Percentiles rank a stretch among this genome's conserved stretches.
Evolutionary conservation across 2,797 vertebrate genomes (phyloP).

Genomic region (Sebastes nivosus): DNA sequence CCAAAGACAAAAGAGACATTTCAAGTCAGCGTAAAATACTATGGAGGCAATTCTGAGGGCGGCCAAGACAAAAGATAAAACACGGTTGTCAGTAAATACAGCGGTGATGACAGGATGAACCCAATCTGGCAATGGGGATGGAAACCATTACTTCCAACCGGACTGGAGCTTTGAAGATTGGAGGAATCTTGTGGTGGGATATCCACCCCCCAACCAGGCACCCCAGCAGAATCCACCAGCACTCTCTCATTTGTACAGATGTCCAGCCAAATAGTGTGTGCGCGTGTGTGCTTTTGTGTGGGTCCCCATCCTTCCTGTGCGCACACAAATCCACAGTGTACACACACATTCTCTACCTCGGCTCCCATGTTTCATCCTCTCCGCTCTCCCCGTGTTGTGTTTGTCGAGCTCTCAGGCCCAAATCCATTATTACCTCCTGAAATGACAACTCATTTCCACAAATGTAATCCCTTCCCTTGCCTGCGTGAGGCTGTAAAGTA

Average conservation of each 20-base stretch:
- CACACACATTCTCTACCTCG: constrained; percentile 55
- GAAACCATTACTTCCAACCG: constrained; percentile 81
- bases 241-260: constrained; percentile 67
- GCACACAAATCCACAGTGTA: constrained; percentile 54
- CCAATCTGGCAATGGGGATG: constrained; percentile 77
- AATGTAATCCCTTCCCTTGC: constrained; percentile 79
- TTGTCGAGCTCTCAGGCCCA: constrained; percentile 82
- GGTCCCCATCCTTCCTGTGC: constrained; percentile 25
- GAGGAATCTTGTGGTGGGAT: constrained; percentile 72
- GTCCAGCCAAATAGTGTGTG: constrained; percentile 60
- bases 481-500: constrained; percentile 76
- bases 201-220: constrained; percentile 47
- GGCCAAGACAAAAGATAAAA: constrained; percentile 75
- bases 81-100: constrained; percentile 71
- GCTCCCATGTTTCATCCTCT: constrained; percentile 66
- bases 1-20: constrained; percentile 70
- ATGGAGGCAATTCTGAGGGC: constrained; percentile 47
- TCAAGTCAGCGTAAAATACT: constrained; percentile 67
- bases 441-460: constrained; percentile 85
- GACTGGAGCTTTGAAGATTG: constrained; percentile 78
- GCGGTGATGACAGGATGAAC: constrained; percentile 74
- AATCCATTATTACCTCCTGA: constrained; percentile 85
- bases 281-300: constrained; percentile 11
- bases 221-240: constrained; percentile 51
- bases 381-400: constrained; percentile 67